phyloP scores from a whole-genome alignment of 2,888 invertebrate genomes.

The Morpho achilles region DNA sequence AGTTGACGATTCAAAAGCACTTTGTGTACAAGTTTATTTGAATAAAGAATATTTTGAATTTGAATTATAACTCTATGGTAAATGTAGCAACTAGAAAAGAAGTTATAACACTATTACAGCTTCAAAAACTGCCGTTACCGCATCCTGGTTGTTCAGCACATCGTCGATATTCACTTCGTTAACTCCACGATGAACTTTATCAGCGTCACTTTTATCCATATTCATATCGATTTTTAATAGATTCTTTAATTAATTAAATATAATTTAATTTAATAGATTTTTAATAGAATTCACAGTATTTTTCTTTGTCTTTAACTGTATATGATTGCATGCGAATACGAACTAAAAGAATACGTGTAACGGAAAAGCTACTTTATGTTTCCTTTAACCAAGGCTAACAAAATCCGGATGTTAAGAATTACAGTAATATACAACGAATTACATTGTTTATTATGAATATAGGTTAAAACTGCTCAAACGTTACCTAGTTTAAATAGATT shows the following conservation, averaged over 20 bases:
- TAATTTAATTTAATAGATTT: background rate
- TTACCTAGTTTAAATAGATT: no score
- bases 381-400: conserved; percentile 56
- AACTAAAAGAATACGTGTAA: conserved; percentile 38
- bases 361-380: conserved; percentile 41
- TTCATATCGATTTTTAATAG: conserved; percentile 26
- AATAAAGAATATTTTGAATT: no score
- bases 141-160: conserved; percentile 20
- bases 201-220: conserved; percentile 17
- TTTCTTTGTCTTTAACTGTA: conserved; percentile 26
- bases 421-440: conserved; percentile 13
- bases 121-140: conserved; percentile 22
- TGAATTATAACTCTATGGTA: no score
- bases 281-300: conserved; percentile 14
- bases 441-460: background rate
- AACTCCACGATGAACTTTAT: background rate
- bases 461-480: background rate
- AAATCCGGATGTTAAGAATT: conserved; percentile 28
- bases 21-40: no score
- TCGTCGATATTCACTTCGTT: conserved; percentile 25
- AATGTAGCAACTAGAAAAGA: no score
- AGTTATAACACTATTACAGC: conserved; percentile 10
- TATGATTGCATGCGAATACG: conserved; percentile 36
- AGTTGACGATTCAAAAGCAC: no score
- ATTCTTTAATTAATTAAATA: no score